Percentiles rank a stretch among this genome's conserved stretches.
Evolutionary conservation across 2,113 vertebrate genomes (phyloP).

Genomic region (Gorilla gorilla): DNA sequence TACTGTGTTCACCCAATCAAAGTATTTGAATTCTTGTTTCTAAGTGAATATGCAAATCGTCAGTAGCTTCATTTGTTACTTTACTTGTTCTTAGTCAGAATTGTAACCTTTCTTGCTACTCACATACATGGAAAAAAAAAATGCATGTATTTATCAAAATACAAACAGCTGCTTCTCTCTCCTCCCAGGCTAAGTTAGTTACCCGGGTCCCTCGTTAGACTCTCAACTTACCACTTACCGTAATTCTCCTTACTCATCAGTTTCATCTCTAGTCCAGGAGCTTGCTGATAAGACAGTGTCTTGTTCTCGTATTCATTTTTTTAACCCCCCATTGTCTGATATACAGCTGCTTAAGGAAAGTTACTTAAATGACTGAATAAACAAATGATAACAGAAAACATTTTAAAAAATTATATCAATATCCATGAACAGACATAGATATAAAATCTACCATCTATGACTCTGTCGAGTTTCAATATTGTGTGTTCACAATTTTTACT

Average conservation of each 20-base stretch:
- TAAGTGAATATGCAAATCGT: conserved; percentile 49
- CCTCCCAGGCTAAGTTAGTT: neutral
- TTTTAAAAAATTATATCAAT: neutral
- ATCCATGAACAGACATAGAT: neutral
- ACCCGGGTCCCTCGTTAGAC: rapidly evolving
- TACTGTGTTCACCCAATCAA: conserved; percentile 59
- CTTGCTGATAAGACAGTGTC: neutral
- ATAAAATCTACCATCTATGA: neutral
- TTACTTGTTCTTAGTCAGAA: neutral
- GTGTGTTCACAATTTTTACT: neutral
- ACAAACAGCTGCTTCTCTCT: neutral
- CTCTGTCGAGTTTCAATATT: neutral
- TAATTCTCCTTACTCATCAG: neutral
- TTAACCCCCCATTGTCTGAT: neutral
- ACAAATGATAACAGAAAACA: neutral
- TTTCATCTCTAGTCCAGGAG: neutral
- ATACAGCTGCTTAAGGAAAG: neutral
- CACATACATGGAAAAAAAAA: neutral
- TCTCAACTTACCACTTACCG: neutral
- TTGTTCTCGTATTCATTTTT: neutral
- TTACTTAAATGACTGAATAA: neutral
- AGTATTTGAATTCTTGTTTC: conserved; percentile 48
- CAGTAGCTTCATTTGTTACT: neutral
- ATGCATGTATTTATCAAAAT: neutral
- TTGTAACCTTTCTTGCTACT: neutral